These are phyloP conservation scores for Paradisaea rubra DNA, from an alignment of 2,113 vertebrate genomes.

Conservation along the genomic window DNA sequence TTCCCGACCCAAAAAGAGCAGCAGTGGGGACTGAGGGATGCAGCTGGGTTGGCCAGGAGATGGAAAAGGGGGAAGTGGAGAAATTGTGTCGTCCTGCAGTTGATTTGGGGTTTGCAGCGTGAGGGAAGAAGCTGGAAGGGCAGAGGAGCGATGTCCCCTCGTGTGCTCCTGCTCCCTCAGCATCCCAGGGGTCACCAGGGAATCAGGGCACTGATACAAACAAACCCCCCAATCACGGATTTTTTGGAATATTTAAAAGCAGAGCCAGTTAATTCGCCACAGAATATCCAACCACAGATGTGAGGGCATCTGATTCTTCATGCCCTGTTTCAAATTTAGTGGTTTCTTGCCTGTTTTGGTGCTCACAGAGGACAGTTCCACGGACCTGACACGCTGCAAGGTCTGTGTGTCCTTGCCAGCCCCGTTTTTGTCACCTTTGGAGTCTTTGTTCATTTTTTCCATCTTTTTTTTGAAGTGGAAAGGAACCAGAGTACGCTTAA, in stretches of 20 bases:
- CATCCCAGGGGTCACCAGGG: not conserved
- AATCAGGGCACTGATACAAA: not conserved
- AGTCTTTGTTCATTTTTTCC: not conserved
- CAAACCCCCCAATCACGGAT: not conserved
- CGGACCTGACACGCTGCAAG: not conserved
- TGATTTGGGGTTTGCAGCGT: not conserved
- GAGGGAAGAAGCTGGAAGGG: not conserved
- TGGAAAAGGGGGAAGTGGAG: not conserved
- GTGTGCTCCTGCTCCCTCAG: not conserved
- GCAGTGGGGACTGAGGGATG: not conserved
- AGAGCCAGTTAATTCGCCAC: not conserved
- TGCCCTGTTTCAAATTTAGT: rapidly evolving
- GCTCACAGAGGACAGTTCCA: not conserved
- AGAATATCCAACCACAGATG: not conserved
- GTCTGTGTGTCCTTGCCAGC: not conserved
- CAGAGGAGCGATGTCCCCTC: not conserved
- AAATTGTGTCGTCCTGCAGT: rapidly evolving
- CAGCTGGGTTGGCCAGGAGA: not conserved
- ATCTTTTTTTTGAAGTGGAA: not conserved
- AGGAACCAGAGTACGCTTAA: not conserved
- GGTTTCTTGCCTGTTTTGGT: not conserved
- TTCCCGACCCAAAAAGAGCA: not conserved
- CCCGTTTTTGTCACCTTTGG: not conserved
- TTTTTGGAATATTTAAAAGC: not conserved
- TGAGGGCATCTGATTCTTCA: not conserved